Base-by-base conservation (phyloP, 2,113 vertebrate species). In the Scolopax mira region DNA sequence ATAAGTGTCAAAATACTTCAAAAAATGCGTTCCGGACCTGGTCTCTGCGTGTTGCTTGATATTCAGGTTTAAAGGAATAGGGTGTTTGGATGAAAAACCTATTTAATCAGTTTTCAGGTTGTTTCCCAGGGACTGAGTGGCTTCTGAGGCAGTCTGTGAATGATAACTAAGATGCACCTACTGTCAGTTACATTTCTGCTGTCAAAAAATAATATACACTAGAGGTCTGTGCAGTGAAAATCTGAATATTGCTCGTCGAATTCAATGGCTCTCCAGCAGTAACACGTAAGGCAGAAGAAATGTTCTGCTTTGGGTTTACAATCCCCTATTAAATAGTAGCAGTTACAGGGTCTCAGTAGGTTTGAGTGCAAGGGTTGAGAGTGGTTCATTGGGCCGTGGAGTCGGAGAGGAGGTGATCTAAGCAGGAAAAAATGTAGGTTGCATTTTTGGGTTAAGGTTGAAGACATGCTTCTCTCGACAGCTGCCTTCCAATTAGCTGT, bases 391-490 rank as follows among this genome's bases (percentile, higher is more conserved):
- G 72, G 83, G 51, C 60, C 83, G 64, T 92, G 73, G 90, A 66
- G 51, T n/a, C 49, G 66, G 31, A 74, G 39, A n/a, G 65, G 52
- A 86, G 84, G 69, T 96, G 95, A 94, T 81, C 55, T 94, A 87
- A 96, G 78, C 65, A 66, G 62, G 30, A 73, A 92, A 84, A 85
- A 93, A 92, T 75, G 91, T 41, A 55, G 65, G 52, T 84, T 93
- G 72, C 7, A 0, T 48, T 92, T 94, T 93, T 89, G 37, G 60
- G 49, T 74, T 81, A 33, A 77, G 88, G 25, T 49, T 79, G 51
- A 89, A 7, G 62, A 35, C 33, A 18, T 39, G 21, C 33, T 75
- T 18, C 42, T 58, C 64, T 58, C 2, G 0, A 64, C 21, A 61
- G 27, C 54, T 93, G 80, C 69, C 61, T 97, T 65, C 42, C 12